Base-by-base conservation (phyloP, 2,888 invertebrate species). In the Chymomyza caudatula region DNA sequence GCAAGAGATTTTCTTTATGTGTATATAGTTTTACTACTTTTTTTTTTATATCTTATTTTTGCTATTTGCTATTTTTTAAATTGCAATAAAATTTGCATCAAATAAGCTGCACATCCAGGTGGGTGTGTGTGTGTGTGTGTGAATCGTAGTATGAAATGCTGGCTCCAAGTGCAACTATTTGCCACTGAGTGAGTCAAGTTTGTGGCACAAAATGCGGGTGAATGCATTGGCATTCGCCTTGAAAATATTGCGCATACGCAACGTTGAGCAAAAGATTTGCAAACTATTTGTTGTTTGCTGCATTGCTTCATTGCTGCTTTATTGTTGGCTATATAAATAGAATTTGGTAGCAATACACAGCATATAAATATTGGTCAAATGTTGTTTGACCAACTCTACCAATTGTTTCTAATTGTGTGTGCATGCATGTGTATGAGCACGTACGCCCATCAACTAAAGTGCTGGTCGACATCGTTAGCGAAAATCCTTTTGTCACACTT, bases 161-260 rank as follows among this genome's bases (percentile, higher is more conserved):
- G 51, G 51, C 51, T 17, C 0, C 44, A 44, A 44, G n/a, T 44
- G 44, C 17, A 44, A 20, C 51, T 51, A 13, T 51, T 51, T 22
- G 51, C 11, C 29, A 29, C 29, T 8, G 29, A 8, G 29, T 29
- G 29, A 29, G 29, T 29, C 29, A 29, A 29, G 29, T 37, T 37
- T 11, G 11, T 20, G 13, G 51, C 51, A 22, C 4, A 15, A 47
- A 47, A 47, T 47, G 47, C 19, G 19, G 13, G 19, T 51, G 22
- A 19, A 19, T 51, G 51, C 15, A 19, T 47, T 47, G 47, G 6
- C 17, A 47, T 47, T 47, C n/a, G 11, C 47, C 47, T 47, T 47
- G 47, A 13, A 51, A 51, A 51, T 20, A 63, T 71, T 78, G 83
- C 75, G 81, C 84, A 71, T 71, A 75, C 76, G 82, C 73, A 71